Evolutionary conservation across 2,888 invertebrate genomes (phyloP).

Genomic region (Ptycholaimellus sp.): DNA sequence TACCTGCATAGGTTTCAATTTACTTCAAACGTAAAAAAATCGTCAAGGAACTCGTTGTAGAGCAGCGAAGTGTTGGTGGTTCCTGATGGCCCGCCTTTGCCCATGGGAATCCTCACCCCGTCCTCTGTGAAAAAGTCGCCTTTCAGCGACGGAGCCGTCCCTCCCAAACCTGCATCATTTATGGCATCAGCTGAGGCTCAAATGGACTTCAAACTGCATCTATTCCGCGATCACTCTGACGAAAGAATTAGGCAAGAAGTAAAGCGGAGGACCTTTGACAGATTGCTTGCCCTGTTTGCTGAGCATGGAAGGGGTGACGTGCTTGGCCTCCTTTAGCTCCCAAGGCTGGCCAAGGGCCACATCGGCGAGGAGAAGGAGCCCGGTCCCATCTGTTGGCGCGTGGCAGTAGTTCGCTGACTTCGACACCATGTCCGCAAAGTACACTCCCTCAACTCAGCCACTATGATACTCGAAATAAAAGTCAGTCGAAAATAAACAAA

Average conservation of each 20-base stretch:
- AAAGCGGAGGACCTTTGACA: slow-evolving; percentile 43
- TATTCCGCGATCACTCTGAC: not conserved
- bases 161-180: slow-evolving; percentile 38
- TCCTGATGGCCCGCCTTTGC: slow-evolving; percentile 31
- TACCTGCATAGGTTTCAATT: slow-evolving; percentile 21
- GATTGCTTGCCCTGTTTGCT: slow-evolving; percentile 65
- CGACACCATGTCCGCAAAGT: slow-evolving; percentile 94
- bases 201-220: slow-evolving; percentile 30
- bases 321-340: slow-evolving; percentile 52
- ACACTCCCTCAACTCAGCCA: too few relatives aligned
- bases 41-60: slow-evolving; percentile 24
- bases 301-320: too few relatives aligned
- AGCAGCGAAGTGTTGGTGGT: slow-evolving; percentile 10
- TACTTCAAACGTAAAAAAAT: slow-evolving; percentile 2
- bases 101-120: slow-evolving; percentile 34
- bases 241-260: slow-evolving; percentile 21
- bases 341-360: too few relatives aligned
- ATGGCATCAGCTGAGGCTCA: not conserved
- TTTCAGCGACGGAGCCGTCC: slow-evolving; percentile 55
- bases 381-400: slow-evolving; percentile 45
- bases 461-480: too few relatives aligned
- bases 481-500: too few relatives aligned
- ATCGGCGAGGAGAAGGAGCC: slow-evolving; percentile 64
- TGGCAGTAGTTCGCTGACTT: slow-evolving; percentile 61
- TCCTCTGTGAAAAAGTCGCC: slow-evolving; percentile 36